Percentiles rank a stretch among this genome's conserved stretches.
These are phyloP conservation scores for Monochamus saltuarius DNA, from an alignment of 1,140 invertebrate genomes.

Conservation along the genomic window DNA sequence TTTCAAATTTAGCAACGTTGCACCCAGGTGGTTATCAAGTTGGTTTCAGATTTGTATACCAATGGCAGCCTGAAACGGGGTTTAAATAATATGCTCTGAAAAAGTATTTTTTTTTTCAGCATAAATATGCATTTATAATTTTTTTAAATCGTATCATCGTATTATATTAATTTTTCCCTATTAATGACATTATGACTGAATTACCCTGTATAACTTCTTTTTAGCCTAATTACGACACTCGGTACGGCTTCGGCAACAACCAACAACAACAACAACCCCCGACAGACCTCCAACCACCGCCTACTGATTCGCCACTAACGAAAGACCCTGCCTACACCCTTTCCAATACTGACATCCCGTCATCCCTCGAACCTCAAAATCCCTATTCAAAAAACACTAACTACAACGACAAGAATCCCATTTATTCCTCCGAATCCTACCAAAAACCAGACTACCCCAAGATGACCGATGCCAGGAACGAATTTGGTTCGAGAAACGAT, in stretches of 20 bases:
- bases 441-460: slow-evolving; percentile 27
- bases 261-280: slow-evolving; percentile 33
- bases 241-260: slow-evolving; percentile 45
- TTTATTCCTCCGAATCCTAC: slow-evolving; percentile 33
- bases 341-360: slow-evolving; percentile 41
- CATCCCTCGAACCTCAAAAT: slow-evolving; percentile 25
- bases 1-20: too few species aligned
- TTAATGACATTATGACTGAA: too few species aligned
- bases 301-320: slow-evolving; percentile 32
- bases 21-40: too few species aligned
- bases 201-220: slow-evolving; percentile 15
- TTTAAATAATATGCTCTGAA: too few species aligned
- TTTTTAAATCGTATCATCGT: too few species aligned
- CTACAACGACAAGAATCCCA: slow-evolving; percentile 28
- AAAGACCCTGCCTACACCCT: slow-evolving; percentile 38
- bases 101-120: too few species aligned
- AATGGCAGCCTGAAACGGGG: too few species aligned
- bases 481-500: slow-evolving; percentile 26
- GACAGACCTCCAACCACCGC: slow-evolving; percentile 14
- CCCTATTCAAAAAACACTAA: slow-evolving; percentile 30
- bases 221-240: slow-evolving; percentile 49
- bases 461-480: slow-evolving; percentile 21
- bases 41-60: too few species aligned
- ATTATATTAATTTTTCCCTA: too few species aligned
- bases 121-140: too few species aligned